Percentiles rank a stretch among this genome's conserved stretches.
Conservation (phyloP, 2,888 invertebrate genomes). For the Lasioglossum marginatum region DNA sequence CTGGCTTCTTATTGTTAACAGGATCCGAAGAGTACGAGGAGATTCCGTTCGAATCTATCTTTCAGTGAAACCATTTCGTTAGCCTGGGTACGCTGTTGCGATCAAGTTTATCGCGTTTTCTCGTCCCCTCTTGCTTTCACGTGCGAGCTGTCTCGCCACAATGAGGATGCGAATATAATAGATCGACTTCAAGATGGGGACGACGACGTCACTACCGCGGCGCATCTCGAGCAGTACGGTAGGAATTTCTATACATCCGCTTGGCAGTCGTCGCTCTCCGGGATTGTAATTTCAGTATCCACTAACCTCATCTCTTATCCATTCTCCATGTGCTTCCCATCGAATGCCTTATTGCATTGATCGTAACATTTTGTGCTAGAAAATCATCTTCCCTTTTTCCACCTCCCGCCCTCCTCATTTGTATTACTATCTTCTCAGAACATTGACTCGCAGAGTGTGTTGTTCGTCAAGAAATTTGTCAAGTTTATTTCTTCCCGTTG, state of each 20-base stretch:
- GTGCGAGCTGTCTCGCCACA: slow-evolving; percentile 41
- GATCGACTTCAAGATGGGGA: slow-evolving; percentile 53
- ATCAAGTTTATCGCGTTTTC: slow-evolving; percentile 48
- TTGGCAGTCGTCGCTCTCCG: slow-evolving; percentile 37
- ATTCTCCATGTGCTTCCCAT: not conserved
- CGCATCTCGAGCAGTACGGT: slow-evolving; percentile 43
- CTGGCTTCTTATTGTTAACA: slow-evolving; percentile 47
- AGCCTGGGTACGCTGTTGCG: slow-evolving; percentile 19
- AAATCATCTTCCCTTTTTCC: slow-evolving; percentile 36
- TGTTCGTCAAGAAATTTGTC: not conserved
- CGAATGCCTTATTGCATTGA: slow-evolving; percentile 33
- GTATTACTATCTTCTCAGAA: not conserved
- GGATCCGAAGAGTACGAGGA: slow-evolving; percentile 30
- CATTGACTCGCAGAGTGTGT: not conserved
- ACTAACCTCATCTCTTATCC: slow-evolving; percentile 41
- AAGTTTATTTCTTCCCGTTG: not conserved
- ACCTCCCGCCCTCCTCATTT: not conserved
- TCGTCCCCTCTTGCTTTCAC: slow-evolving; percentile 26
- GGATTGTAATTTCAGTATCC: slow-evolving; percentile 63
- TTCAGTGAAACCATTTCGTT: slow-evolving; percentile 54
- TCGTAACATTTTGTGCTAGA: slow-evolving; percentile 31
- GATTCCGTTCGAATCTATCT: slow-evolving; percentile 17
- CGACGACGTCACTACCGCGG: slow-evolving; percentile 29
- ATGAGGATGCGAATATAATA: slow-evolving; percentile 58
- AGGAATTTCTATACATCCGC: slow-evolving; percentile 55